Evolutionary conservation across 2,113 vertebrate species (phyloP).

Genomic region (Centropus bengalensis): DNA sequence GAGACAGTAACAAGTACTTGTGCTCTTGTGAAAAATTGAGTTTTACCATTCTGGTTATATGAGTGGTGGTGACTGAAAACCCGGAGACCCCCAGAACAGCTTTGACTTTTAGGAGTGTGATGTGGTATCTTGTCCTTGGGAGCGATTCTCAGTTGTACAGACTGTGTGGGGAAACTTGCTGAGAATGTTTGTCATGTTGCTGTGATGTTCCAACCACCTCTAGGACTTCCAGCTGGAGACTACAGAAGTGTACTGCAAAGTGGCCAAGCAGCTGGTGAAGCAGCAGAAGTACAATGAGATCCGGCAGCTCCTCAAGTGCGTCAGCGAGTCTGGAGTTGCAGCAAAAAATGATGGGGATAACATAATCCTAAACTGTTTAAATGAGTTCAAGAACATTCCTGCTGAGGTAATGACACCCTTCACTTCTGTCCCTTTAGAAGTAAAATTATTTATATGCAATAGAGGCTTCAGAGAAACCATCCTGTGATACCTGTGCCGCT

Average conservation of each 20-base stretch:
- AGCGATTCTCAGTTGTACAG: neutral
- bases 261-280: conserved; percentile 86
- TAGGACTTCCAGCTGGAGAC: conserved; percentile 97
- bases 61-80: neutral
- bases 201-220: neutral
- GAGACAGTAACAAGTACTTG: neutral
- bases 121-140: neutral
- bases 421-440: neutral
- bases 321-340: conserved; percentile 90
- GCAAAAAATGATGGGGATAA: conserved; percentile 90
- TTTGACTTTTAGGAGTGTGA: neutral
- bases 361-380: conserved; percentile 90
- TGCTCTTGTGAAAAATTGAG: neutral
- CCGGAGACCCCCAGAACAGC: neutral
- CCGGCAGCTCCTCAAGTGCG: conserved; percentile 93
- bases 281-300: conserved; percentile 86
- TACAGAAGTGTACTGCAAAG: conserved; percentile 85
- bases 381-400: conserved; percentile 83
- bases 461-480: neutral
- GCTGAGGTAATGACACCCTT: conserved; percentile 80
- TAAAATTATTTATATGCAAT: neutral
- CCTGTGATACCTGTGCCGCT: neutral
- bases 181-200: neutral
- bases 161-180: neutral
- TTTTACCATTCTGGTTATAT: neutral